These are phyloP conservation scores for Microtus oregoni DNA, from an alignment of 2,113 vertebrate genomes.

Conservation along the genomic window DNA sequence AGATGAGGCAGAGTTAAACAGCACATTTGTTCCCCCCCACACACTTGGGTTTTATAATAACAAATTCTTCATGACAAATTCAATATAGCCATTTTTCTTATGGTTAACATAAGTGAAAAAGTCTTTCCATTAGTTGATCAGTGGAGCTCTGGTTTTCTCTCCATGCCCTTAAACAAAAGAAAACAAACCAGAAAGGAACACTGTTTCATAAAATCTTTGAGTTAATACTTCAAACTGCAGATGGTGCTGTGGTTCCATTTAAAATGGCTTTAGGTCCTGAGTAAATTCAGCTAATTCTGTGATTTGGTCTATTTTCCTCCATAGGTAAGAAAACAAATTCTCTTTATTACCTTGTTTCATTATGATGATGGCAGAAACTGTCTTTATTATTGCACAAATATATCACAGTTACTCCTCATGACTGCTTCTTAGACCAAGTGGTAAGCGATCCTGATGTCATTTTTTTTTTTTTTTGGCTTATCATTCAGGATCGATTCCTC, in stretches of 20 bases:
- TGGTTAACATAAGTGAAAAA: slow-evolving; percentile 20
- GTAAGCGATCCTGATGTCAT: neutral
- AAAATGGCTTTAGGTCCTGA: slow-evolving; percentile 25
- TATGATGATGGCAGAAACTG: neutral
- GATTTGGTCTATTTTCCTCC: slow-evolving; percentile 38
- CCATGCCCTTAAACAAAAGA: neutral
- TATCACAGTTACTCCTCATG: neutral
- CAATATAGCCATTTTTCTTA: neutral
- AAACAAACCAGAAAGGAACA: neutral
- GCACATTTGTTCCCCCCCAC: neutral
- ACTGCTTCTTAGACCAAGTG: neutral
- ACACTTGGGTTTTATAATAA: neutral
- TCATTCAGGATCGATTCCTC: neutral
- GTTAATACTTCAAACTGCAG: slow-evolving; percentile 71
- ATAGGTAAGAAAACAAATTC: slow-evolving; percentile 27
- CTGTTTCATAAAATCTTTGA: neutral
- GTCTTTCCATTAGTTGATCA: neutral
- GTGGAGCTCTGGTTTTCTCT: neutral
- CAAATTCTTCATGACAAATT: neutral
- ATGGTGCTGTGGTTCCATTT: slow-evolving; percentile 73
- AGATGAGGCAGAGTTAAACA: neutral
- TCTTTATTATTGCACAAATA: neutral
- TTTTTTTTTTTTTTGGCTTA: slow-evolving; percentile 51
- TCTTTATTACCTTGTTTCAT: slow-evolving; percentile 36
- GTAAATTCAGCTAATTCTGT: slow-evolving; percentile 37